Conservation (phyloP, 2,113 vertebrate species). For the Platysteira castanea region DNA sequence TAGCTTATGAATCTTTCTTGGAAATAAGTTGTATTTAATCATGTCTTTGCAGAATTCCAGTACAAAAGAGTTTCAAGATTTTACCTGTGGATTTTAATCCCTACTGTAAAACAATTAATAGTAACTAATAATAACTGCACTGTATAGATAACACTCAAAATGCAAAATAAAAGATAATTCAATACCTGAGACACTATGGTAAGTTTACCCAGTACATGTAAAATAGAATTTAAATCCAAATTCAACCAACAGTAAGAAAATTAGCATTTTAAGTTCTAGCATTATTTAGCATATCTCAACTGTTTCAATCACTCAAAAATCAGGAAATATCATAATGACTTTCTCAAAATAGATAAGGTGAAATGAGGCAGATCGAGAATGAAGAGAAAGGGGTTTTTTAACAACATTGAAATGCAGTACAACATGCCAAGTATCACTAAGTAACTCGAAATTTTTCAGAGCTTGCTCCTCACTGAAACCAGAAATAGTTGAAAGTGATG, state of each 20-base stretch:
- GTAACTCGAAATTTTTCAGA: not conserved
- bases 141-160: not conserved
- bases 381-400: not conserved
- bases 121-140: not conserved
- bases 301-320: not conserved
- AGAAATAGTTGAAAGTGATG: not conserved
- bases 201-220: not conserved
- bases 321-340: not conserved
- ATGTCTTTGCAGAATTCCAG: not conserved
- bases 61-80: not conserved
- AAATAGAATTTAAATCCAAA: not conserved
- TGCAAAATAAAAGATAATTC: conserved; percentile 15
- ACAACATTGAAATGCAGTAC: not conserved
- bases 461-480: not conserved
- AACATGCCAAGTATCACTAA: not conserved
- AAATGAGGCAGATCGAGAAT: not conserved
- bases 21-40: not conserved
- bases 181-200: not conserved
- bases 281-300: not conserved
- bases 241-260: not conserved
- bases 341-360: not conserved
- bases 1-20: not conserved
- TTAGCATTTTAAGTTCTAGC: not conserved
- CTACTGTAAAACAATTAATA: not conserved
- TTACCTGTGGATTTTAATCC: not conserved